Percentiles rank a stretch among this genome's conserved stretches.
Conservation (phyloP, 2,797 vertebrate genomes). For the Pseudomugil gertrudae region DNA sequence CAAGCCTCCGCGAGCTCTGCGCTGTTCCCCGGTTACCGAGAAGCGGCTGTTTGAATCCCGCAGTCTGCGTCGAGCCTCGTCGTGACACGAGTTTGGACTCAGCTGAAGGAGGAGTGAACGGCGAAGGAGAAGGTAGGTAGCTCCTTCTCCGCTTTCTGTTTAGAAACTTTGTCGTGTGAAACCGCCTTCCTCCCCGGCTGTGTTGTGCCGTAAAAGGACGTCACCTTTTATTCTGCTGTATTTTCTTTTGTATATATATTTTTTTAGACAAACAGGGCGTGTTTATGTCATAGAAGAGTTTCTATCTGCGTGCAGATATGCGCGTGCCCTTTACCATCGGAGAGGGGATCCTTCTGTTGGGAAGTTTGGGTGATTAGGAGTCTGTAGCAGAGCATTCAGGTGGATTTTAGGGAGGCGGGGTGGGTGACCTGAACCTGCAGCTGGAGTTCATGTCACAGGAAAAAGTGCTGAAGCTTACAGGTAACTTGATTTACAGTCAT, state of each 20-base stretch:
- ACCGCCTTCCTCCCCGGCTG: neutral
- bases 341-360: slow-evolving; percentile 3
- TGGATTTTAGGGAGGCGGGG: slow-evolving; percentile 22
- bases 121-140: slow-evolving; percentile 41
- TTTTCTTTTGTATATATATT: neutral
- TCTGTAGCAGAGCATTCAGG: slow-evolving; percentile 4
- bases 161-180: slow-evolving; percentile 60
- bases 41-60: slow-evolving; percentile 41
- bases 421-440: slow-evolving; percentile 37
- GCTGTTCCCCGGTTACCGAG: slow-evolving; percentile 42
- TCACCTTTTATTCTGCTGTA: neutral
- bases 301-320: slow-evolving; percentile 33
- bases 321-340: slow-evolving; percentile 8
- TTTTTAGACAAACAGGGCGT: slow-evolving; percentile 36
- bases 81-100: slow-evolving; percentile 73
- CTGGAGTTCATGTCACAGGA: slow-evolving; percentile 1
- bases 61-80: slow-evolving; percentile 67
- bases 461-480: slow-evolving; percentile 5
- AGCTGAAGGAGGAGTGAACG: slow-evolving; percentile 43
- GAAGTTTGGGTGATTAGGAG: slow-evolving; percentile 59
- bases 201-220: neutral
- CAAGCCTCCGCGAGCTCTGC: slow-evolving; percentile 14
- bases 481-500: slow-evolving; percentile 13
- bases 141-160: slow-evolving; percentile 23
- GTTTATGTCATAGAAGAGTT: slow-evolving; percentile 41